Evolutionary conservation across 1,140 invertebrate genomes (phyloP), one percentile per base, ranked within the genome.

Genomic region (Polypedilum pembai): DNA sequence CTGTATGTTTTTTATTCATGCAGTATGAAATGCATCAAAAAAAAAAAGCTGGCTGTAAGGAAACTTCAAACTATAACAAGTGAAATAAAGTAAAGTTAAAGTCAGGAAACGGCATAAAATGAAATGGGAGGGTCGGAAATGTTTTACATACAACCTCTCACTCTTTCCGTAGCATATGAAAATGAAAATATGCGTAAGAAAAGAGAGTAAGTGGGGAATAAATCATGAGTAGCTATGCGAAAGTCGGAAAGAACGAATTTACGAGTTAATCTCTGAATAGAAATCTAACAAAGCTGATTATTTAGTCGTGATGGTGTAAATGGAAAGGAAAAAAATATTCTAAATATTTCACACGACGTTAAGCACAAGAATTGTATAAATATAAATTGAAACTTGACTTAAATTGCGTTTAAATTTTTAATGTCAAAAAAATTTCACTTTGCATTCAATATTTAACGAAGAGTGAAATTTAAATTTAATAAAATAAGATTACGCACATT

Each of bases 101-200:
- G 45, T 12, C 45, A 56, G 45, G 45, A 56, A 56, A 56, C 45
- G 45, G n/a, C 45, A 56, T 56, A 12, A 56, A 56, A 56, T 56
- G n/a, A 56, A 56, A 56, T 15, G 24, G 45, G 45, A 56, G 45
- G 10, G 45, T 56, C 45, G 45, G 45, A 56, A 56, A 56, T 56
- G 45, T 56, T 56, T n/a, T 56, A 56, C 45, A 45, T 45, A 12
- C 41, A 45, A 45, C 41, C 8, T 45, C 15, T 45, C 15, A 8
- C 8, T 12, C 41, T 4, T 45, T 56, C n/a, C 45, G 12, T 12
- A n/a, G 45, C 12, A 56, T 15, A 56, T 56, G 45, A 56, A 56
- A 56, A 56, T 56, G n/a, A 56, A 56, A 56, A 56, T 56, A 56
- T 56, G 45, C 45, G 45, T 56, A 56, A 56, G 45, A n/a, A 56